A percentile compares a stretch with the other conserved stretches of the same genome.
phyloP scores from a whole-genome alignment of 2,888 invertebrate genomes.

The Seladonia tumulorum region DNA sequence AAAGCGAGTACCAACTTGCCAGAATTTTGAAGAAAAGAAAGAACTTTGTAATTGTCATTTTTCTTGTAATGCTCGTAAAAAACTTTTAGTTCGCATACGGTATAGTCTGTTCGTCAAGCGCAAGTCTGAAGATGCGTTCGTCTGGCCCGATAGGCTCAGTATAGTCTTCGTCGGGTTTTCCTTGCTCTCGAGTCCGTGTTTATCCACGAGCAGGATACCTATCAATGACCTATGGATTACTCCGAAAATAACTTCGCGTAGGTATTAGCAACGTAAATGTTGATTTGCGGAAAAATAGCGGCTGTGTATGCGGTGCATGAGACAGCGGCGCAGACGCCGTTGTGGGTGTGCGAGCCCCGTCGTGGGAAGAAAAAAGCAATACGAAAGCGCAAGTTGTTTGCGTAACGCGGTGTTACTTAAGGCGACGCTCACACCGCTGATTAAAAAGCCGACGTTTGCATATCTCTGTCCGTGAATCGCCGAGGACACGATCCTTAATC shows the following conservation, averaged over 20 bases:
- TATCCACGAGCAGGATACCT: slow-evolving; percentile 28
- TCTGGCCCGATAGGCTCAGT: too few relatives aligned
- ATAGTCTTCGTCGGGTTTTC: not conserved
- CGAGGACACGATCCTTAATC: slow-evolving; percentile 19
- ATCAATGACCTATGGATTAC: slow-evolving; percentile 12
- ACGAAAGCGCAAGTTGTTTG: slow-evolving; percentile 78
- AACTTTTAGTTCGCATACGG: too few relatives aligned
- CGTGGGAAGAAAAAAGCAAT: slow-evolving; percentile 74
- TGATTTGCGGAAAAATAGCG: slow-evolving; percentile 44
- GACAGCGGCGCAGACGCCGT: slow-evolving; percentile 65
- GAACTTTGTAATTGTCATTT: too few relatives aligned
- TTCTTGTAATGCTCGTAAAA: too few relatives aligned
- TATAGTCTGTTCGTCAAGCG: too few relatives aligned
- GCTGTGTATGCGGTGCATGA: slow-evolving; percentile 54
- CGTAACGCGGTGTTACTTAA: slow-evolving; percentile 72
- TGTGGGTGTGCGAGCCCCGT: slow-evolving; percentile 52
- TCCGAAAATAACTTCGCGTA: slow-evolving; percentile 37
- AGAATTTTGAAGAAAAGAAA: not conserved
- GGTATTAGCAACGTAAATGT: slow-evolving; percentile 24
- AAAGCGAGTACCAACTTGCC: not conserved
- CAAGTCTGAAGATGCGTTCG: too few relatives aligned
- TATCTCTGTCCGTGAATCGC: not conserved
- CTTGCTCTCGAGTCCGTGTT: not conserved
- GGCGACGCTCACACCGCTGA: slow-evolving; percentile 54
- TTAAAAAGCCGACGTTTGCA: slow-evolving; percentile 26